phyloP scores from a whole-genome alignment of 2,113 vertebrate genomes.

The Xenotilapia caudafasciata region DNA sequence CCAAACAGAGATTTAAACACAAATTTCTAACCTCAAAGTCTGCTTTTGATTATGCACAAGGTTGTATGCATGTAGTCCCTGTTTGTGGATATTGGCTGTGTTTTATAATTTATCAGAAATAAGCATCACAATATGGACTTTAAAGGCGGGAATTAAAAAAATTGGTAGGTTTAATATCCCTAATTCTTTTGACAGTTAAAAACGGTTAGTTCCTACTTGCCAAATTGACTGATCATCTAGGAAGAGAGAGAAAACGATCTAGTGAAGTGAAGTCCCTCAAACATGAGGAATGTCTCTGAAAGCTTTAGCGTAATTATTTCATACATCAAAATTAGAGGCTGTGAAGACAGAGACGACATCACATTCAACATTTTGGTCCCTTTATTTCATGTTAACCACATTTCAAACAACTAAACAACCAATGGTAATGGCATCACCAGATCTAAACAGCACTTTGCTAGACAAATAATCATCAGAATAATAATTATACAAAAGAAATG shows the following conservation, averaged over 20 bases:
- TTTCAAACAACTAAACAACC: constrained; percentile 77
- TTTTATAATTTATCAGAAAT: neutral
- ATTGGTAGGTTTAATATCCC: neutral
- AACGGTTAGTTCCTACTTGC: neutral
- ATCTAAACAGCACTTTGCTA: constrained; percentile 69
- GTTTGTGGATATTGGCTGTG: neutral
- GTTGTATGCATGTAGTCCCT: neutral
- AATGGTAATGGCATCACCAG: constrained; percentile 70
- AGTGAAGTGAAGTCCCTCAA: neutral
- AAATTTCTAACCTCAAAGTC: neutral
- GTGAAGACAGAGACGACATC: neutral
- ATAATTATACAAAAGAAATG: constrained; percentile 60
- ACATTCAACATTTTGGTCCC: constrained; percentile 73
- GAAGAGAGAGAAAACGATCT: neutral
- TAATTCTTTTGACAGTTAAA: neutral
- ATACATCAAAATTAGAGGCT: neutral
- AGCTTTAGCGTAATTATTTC: neutral
- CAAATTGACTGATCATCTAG: neutral
- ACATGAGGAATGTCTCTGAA: neutral
- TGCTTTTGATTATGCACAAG: neutral
- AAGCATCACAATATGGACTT: neutral
- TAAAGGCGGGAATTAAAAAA: neutral
- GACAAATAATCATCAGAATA: constrained; percentile 60
- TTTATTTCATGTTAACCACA: constrained; percentile 76
- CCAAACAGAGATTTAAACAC: neutral